A percentile compares a stretch with the other conserved stretches of the same genome.
phyloP scores from a whole-genome alignment of 2,113 vertebrate genomes.

The Chaenogobius annularis region DNA sequence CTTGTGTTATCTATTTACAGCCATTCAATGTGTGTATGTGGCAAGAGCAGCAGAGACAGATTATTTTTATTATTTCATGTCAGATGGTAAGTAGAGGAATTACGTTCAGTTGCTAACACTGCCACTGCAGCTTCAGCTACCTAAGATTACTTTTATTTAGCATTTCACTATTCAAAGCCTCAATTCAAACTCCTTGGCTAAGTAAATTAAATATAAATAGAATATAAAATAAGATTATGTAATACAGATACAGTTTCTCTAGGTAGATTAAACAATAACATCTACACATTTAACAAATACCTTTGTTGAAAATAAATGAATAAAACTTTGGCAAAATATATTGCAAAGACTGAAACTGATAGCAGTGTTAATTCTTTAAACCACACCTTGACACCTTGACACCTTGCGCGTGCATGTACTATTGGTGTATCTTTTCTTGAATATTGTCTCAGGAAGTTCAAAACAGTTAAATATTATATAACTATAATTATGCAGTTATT shows the following conservation, averaged over 20 bases:
- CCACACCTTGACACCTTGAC: slow-evolving; percentile 57
- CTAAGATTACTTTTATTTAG: too few species aligned
- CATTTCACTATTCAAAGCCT: neutral
- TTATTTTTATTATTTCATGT: neutral
- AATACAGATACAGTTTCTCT: neutral
- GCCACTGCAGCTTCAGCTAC: neutral
- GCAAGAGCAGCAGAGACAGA: neutral
- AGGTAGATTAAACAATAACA: neutral
- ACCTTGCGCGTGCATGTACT: slow-evolving; percentile 14
- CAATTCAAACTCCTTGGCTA: neutral
- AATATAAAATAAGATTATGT: neutral
- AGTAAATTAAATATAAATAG: neutral
- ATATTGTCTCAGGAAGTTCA: slow-evolving; percentile 31
- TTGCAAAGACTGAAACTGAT: neutral
- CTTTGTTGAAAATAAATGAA: neutral
- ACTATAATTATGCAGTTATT: slow-evolving; percentile 22
- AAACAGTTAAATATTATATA: slow-evolving; percentile 35
- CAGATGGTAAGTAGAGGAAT: neutral
- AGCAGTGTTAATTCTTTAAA: slow-evolving; percentile 19
- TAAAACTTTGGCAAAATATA: neutral
- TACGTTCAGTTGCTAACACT: neutral
- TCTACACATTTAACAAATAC: too few species aligned
- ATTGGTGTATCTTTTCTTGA: slow-evolving; percentile 5
- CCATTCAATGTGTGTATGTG: slow-evolving; percentile 35
- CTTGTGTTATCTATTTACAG: slow-evolving; percentile 57